Conservation (phyloP, 2,797 vertebrate genomes). For the Pantherophis vulpinus region DNA sequence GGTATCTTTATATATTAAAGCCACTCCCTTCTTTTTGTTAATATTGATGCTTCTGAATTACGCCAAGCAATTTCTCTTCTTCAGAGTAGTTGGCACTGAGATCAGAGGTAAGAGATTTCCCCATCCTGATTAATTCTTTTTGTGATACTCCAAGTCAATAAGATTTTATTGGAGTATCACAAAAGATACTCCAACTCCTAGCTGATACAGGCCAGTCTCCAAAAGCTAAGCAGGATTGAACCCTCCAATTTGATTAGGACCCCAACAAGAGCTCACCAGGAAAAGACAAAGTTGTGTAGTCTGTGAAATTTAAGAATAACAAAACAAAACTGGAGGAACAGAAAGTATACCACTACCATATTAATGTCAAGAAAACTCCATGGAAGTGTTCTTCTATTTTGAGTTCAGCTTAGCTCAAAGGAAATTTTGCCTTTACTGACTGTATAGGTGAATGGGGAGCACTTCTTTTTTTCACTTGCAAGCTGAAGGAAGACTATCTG, state of each 20-base stretch:
- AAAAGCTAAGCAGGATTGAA: not conserved
- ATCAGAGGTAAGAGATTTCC: not conserved
- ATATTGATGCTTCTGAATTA: not conserved
- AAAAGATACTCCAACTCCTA: not conserved
- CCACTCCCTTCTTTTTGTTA: rapidly evolving
- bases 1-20: not conserved
- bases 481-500: not conserved
- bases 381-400: not conserved
- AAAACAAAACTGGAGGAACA: not conserved
- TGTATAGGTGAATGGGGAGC: not conserved
- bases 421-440: not conserved
- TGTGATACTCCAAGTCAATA: not conserved
- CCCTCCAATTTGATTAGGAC: not conserved
- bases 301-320: not conserved
- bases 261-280: not conserved
- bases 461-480: not conserved
- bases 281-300: not conserved
- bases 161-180: not conserved
- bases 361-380: not conserved
- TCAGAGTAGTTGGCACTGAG: not conserved
- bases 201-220: not conserved
- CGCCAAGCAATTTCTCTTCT: not conserved
- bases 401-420: not conserved
- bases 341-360: not conserved
- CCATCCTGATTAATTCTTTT: not conserved